These are phyloP conservation scores for Stigmatopora argus DNA, from an alignment of 2,113 vertebrate genomes.

Conservation along the genomic window DNA sequence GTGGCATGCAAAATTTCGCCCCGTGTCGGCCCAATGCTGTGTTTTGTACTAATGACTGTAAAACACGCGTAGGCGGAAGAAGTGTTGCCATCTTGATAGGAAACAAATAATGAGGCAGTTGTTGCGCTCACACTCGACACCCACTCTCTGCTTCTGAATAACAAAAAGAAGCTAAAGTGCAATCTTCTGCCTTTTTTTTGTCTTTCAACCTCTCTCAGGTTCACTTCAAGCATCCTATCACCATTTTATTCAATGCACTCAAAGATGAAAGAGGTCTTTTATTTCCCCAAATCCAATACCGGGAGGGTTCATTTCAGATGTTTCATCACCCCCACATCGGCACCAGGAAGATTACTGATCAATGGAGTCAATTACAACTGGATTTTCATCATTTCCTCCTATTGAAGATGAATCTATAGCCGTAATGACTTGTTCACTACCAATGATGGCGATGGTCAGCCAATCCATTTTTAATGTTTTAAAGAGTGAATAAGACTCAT, in stretches of 20 bases:
- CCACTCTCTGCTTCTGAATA: slow-evolving; percentile 17
- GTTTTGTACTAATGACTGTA: slow-evolving; percentile 21
- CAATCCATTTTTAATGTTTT: too few relatives aligned
- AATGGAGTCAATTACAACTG: slow-evolving; percentile 42
- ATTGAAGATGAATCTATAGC: slow-evolving; percentile 19
- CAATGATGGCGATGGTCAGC: not conserved
- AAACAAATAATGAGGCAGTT: slow-evolving; percentile 37
- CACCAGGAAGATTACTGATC: slow-evolving; percentile 35
- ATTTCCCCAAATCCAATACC: slow-evolving; percentile 25
- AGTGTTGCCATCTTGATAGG: slow-evolving; percentile 35
- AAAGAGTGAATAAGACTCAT: too few relatives aligned
- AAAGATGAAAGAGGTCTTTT: slow-evolving; percentile 38
- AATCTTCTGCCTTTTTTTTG: slow-evolving; percentile 10
- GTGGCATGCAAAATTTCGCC: not conserved
- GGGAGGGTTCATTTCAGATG: slow-evolving; percentile 15
- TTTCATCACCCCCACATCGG: slow-evolving; percentile 18
- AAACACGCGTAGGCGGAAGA: slow-evolving; percentile 33
- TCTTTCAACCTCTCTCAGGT: slow-evolving; percentile 26
- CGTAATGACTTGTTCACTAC: slow-evolving; percentile 39
- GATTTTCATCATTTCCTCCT: slow-evolving; percentile 32
- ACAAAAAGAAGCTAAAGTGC: not conserved
- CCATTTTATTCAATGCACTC: not conserved
- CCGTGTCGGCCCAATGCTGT: slow-evolving; percentile 1
- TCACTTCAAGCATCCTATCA: slow-evolving; percentile 13
- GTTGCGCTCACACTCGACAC: slow-evolving; percentile 27